Conservation (phyloP, 2,113 vertebrate species). For the Syngnathus floridae region DNA sequence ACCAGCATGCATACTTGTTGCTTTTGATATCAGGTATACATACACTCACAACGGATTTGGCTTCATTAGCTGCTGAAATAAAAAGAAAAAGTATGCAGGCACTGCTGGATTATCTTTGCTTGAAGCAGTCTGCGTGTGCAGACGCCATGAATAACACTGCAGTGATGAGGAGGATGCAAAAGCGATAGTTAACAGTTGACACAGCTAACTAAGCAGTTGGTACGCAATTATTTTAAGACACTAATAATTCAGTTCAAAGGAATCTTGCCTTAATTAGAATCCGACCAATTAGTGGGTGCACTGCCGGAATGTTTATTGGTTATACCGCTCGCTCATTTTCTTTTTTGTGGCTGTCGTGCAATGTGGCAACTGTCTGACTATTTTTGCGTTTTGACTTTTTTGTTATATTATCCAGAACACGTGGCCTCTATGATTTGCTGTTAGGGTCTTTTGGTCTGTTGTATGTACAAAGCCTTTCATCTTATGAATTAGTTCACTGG, state of each 20-base stretch:
- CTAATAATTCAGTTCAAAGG: background rate
- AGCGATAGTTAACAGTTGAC: background rate
- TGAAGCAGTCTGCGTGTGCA: conserved; percentile 8
- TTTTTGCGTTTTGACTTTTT: conserved; percentile 11
- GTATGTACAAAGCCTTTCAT: conserved; percentile 14
- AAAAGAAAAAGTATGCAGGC: conserved; percentile 12
- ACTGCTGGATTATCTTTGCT: conserved; percentile 12
- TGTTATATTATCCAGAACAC: conserved; percentile 4
- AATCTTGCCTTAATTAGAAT: background rate
- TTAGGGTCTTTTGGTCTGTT: conserved; percentile 28
- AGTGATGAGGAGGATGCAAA: background rate
- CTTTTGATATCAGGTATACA: background rate
- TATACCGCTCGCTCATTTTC: background rate
- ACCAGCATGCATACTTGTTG: background rate
- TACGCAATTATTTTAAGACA: background rate
- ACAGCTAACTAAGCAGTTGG: background rate
- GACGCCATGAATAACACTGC: background rate
- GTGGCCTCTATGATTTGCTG: conserved; percentile 6
- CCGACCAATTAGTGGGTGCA: background rate
- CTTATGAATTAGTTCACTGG: conserved; percentile 11
- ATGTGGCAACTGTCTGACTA: background rate
- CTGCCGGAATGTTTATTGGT: background rate
- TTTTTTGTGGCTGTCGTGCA: background rate
- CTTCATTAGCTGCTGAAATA: conserved; percentile 6
- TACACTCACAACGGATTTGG: background rate